Conservation (phyloP, 2,113 vertebrate genomes). For the Hydrolagus affinis region DNA sequence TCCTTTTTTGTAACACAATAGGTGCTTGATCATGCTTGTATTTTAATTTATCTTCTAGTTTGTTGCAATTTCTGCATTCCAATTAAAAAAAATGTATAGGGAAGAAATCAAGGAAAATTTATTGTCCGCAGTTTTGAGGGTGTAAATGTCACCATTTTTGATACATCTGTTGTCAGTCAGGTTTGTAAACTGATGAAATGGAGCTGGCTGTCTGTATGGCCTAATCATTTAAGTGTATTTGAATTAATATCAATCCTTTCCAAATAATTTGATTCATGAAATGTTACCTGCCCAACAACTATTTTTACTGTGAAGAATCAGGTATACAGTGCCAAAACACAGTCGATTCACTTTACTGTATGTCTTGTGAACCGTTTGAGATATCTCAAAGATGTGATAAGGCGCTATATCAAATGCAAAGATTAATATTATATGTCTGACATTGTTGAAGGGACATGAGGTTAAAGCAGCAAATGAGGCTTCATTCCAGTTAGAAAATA, state of each 20-base stretch:
- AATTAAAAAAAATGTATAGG: not conserved
- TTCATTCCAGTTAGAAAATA: too few relatives aligned
- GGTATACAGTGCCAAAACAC: too few relatives aligned
- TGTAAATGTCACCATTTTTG: constrained; percentile 13
- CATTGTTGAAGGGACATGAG: too few relatives aligned
- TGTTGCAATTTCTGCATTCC: not conserved
- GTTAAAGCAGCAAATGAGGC: too few relatives aligned
- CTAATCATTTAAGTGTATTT: not conserved
- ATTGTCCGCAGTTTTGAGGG: not conserved
- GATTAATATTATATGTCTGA: too few relatives aligned
- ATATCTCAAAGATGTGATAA: too few relatives aligned
- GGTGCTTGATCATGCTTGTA: not conserved
- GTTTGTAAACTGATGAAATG: not conserved
- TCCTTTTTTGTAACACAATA: not conserved
- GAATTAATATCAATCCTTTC: not conserved
- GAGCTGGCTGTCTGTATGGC: not conserved
- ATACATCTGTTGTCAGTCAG: not conserved
- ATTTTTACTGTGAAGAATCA: too few relatives aligned
- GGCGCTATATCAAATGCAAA: too few relatives aligned
- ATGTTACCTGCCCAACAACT: too few relatives aligned
- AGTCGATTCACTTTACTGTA: too few relatives aligned
- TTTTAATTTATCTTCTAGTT: not conserved
- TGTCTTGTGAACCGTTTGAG: too few relatives aligned
- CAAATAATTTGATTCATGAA: not conserved
- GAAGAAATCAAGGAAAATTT: not conserved